Conservation (phyloP, 2,113 vertebrate species). For the Eulacestoma nigropectus region DNA sequence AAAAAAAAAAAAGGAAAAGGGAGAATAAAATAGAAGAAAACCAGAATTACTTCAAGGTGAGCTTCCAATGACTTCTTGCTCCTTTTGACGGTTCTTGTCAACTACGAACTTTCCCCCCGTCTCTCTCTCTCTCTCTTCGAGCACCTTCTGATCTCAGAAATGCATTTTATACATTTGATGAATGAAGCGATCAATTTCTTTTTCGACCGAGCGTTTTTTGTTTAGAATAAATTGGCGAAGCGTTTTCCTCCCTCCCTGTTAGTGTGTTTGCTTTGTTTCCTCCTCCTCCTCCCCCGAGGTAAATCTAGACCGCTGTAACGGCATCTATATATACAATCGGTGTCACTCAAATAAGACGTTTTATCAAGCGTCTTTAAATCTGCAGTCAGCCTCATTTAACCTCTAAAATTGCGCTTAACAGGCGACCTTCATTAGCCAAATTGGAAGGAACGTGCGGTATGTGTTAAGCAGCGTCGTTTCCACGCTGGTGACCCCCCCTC, state of each 20-base stretch:
- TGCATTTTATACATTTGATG: constrained; percentile 13
- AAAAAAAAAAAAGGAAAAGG: fast-evolving
- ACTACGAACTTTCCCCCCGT: background rate
- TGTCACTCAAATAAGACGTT: constrained; percentile 17
- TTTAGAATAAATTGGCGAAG: background rate
- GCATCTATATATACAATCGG: background rate
- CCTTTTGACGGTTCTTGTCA: constrained; percentile 8
- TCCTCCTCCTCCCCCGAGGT: background rate
- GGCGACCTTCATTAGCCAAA: constrained; percentile 6
- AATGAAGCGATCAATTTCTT: constrained; percentile 30
- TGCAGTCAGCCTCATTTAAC: constrained; percentile 31
- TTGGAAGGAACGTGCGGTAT: background rate
- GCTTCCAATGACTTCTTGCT: background rate
- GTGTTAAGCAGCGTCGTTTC: background rate
- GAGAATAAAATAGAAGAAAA: background rate
- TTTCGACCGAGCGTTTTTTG: background rate
- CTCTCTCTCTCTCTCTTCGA: background rate
- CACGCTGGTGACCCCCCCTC: background rate
- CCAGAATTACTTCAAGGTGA: background rate
- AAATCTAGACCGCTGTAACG: background rate
- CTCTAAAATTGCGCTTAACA: constrained; percentile 22
- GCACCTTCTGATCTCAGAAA: background rate
- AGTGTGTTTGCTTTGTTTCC: constrained; percentile 6
- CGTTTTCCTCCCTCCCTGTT: background rate
- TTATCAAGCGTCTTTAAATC: constrained; percentile 28